Evolutionary conservation across 2,113 vertebrate genomes (phyloP), one percentile per base, ranked within the genome.

Genomic region (Gorsachius goisagi): DNA sequence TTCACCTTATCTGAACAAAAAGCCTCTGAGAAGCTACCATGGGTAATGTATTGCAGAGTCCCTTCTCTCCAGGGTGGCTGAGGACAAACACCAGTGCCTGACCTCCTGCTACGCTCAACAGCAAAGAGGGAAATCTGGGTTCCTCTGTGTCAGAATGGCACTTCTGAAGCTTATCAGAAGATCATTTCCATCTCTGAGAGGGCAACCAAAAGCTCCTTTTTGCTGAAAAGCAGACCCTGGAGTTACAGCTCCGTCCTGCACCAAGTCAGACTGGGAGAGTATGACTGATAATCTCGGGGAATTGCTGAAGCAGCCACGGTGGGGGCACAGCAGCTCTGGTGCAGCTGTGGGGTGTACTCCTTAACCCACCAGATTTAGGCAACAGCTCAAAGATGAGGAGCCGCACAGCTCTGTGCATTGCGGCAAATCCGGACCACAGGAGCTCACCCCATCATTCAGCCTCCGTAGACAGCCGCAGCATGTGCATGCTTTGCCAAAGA

Each of bases 201-300:
- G n/a, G 32, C 84, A 88, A 39, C 14, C 55, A 59, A 73, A 76
- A 45, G 8, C 28, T 76, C 23, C 1, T 5, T 33, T 85, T 69
- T 44, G 4, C 37, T 58, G 32, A 63, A 53, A 63, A 85, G 32
- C 41, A 80, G 15, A 21, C 10, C 56, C 82, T 62, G 41, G 64
- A 41, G 52, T 37, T 84, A 9, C 52, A 77, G 44, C 12, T 85
- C 30, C 68, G 7, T n/a, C 23, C 49, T 32, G 14, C 56, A 71
- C 15, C 32, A 45, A 56, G 37, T 12, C 17, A 56, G 41, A 67
- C 1, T 6, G 9, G 74, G 41, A 58, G 21, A 35, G 33, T 5
- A 33, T 0, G 0, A 16, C 12, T 17, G 56, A 19, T 22, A 5
- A 4, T 32, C 12, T n/a, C 35, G 8, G 63, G 62, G 39, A 35